Evolutionary conservation across 35 echinoderm and acorn worm genomes (phyloP), one percentile per base, ranked within the genome.

Genomic region (Stichopus chloronotus): DNA sequence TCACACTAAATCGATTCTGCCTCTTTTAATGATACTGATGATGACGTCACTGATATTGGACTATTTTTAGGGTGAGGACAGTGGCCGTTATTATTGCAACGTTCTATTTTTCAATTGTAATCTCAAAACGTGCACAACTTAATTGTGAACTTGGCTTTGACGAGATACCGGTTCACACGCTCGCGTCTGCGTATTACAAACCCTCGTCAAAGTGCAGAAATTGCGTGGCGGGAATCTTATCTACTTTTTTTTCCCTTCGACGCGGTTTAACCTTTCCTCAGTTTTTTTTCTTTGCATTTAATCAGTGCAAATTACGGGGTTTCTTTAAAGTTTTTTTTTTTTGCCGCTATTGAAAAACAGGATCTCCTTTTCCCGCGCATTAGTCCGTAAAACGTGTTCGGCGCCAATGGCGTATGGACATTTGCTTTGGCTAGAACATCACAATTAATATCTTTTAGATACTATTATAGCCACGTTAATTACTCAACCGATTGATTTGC

Each of bases 401-500:
- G 82, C 82, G 82, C 82, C 82, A 85, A 85, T 85, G 13, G 82
- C 13, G 82, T 85, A 58, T 23, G 55, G 55, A 58, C 76, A 23
- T 58, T 17, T 23, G 13, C 4, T 58, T 82, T 58, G 55, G 16
- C 55, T 4, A 56, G 82, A 58, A 58, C 54, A 85, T 7, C 58
- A 58, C 55, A 85, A 83, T 58, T 58, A 58, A 85, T 85, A 58
- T 56, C 82, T 20, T 55, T 43, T 7, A 56, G 22, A 58, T 85
- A 85, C n/a, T 85, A 85, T 85, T 85, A 58, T 43, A 43, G 30
- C 30, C 55, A 53, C 55, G 58, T 85, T 85, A 85, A 85, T 85
- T 16, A 85, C 82, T 58, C 57, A 59, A 56, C 13, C 82, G 17
- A 53, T 14, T 58, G 82, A 53, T 53, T 85, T 56, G 57, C 19